Percentiles rank a stretch among this genome's conserved stretches.
Evolutionary conservation across 2,888 invertebrate species (phyloP).

Genomic region (Pammene aurita): DNA sequence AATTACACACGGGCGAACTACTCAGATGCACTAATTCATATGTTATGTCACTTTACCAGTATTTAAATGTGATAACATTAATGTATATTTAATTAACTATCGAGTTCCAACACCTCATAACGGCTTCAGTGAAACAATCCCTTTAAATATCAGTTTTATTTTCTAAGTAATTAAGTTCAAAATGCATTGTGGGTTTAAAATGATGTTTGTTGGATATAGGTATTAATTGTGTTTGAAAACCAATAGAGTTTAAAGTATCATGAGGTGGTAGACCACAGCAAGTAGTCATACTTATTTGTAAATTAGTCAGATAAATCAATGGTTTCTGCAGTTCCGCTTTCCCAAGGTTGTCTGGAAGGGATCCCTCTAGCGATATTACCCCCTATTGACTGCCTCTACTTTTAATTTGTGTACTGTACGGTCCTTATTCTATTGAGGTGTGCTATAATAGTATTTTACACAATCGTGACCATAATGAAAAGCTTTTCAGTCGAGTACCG

Average conservation of each 20-base stretch:
- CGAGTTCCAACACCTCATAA: neutral
- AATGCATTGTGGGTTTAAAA: neutral
- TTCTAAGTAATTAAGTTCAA: neutral
- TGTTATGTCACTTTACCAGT: neutral
- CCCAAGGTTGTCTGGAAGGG: too few species aligned
- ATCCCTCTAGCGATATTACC: too few species aligned
- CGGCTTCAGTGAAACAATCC: neutral
- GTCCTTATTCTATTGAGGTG: too few species aligned
- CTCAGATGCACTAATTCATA: conserved; percentile 1
- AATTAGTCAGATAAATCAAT: too few species aligned
- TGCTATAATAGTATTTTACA: too few species aligned
- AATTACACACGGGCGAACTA: neutral
- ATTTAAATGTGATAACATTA: neutral
- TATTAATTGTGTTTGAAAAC: neutral
- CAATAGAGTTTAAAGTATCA: neutral
- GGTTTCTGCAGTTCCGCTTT: too few species aligned
- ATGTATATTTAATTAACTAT: conserved; percentile 1
- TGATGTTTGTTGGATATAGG: neutral
- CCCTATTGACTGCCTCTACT: too few species aligned
- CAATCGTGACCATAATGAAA: too few species aligned
- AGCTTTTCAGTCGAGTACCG: too few species aligned
- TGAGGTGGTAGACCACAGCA: too few species aligned
- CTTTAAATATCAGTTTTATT: neutral
- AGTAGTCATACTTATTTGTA: too few species aligned
- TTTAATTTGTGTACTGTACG: too few species aligned